Percentiles rank a stretch among this genome's conserved stretches.
Evolutionary conservation across 1,140 invertebrate species (phyloP).

Genomic region (Pseudobourletiella spinata): DNA sequence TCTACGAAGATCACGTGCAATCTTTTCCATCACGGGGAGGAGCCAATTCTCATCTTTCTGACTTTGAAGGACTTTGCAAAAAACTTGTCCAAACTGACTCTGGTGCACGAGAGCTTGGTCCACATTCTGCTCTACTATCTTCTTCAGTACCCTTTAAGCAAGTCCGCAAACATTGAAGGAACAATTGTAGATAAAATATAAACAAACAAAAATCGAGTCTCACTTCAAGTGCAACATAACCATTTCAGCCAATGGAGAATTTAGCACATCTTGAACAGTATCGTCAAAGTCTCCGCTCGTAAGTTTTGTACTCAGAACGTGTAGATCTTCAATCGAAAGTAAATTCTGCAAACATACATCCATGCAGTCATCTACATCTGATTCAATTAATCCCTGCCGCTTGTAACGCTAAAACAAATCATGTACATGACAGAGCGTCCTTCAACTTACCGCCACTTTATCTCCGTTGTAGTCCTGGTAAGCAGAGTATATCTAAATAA

Average conservation of each 20-base stretch:
- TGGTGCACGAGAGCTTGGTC: constrained; percentile 71
- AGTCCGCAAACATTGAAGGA: constrained; percentile 11
- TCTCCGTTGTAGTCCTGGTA: constrained; percentile 31
- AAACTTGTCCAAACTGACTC: constrained; percentile 60
- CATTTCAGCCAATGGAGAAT: constrained; percentile 67
- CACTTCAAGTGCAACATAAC: constrained; percentile 68
- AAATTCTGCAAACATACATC: constrained; percentile 45
- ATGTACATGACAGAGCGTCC: neutral
- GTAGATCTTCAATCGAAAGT: constrained; percentile 65
- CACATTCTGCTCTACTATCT: constrained; percentile 56
- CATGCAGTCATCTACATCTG: neutral
- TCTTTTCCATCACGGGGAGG: constrained; percentile 76
- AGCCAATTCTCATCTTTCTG: constrained; percentile 96
- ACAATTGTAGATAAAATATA: constrained; percentile 1
- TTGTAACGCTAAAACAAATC: neutral
- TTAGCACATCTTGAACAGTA: constrained; percentile 59
- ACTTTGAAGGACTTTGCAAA: constrained; percentile 73
- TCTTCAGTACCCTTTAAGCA: constrained; percentile 51
- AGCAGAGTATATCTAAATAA: constrained; percentile 32
- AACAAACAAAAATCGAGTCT: constrained; percentile 1
- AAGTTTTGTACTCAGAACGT: constrained; percentile 59
- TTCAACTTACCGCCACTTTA: constrained; percentile 31
- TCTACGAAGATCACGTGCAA: constrained; percentile 78
- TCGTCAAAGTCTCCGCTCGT: constrained; percentile 58
- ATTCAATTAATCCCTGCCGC: neutral